Percentiles rank a stretch among this genome's conserved stretches.
Conservation (phyloP, 1,140 invertebrate species). For the Scaptomyza hsui region DNA sequence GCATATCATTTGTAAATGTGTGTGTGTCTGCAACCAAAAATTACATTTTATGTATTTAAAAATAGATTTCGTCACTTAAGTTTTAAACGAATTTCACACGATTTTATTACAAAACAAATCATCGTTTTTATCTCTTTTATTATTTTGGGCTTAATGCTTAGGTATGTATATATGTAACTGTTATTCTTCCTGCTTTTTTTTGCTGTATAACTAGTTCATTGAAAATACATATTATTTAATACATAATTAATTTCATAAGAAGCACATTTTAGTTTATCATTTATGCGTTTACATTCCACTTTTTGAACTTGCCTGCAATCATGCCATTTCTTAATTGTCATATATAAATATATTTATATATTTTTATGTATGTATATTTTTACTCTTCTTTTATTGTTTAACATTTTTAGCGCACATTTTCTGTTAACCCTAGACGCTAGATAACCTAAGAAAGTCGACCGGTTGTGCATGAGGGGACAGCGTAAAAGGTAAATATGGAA, state of each 20-base stretch:
- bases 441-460: constrained; percentile 66
- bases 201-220: constrained; percentile 63
- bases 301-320: constrained; percentile 66
- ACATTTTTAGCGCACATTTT: constrained; percentile 22
- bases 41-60: constrained; percentile 35
- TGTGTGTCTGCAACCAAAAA: constrained; percentile 48
- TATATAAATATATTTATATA: constrained; percentile 29
- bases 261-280: constrained; percentile 70
- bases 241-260: constrained; percentile 75
- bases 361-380: constrained; percentile 26
- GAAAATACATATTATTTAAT: constrained; percentile 68
- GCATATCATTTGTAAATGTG: constrained; percentile 9
- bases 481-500: constrained; percentile 1
- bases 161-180: constrained; percentile 25
- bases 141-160: constrained; percentile 39
- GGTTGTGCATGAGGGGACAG: constrained; percentile 35
- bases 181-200: constrained; percentile 37
- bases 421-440: constrained; percentile 73
- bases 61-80: constrained; percentile 46
- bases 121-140: constrained; percentile 20
- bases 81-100: constrained; percentile 46
- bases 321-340: constrained; percentile 8
- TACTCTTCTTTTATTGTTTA: constrained; percentile 25
- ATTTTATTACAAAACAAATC: constrained; percentile 47
- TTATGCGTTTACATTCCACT: constrained; percentile 78